A percentile compares a stretch with the other conserved stretches of the same genome.
phyloP scores from a whole-genome alignment of 2,797 vertebrate species.

The Propithecus deckenii region DNA sequence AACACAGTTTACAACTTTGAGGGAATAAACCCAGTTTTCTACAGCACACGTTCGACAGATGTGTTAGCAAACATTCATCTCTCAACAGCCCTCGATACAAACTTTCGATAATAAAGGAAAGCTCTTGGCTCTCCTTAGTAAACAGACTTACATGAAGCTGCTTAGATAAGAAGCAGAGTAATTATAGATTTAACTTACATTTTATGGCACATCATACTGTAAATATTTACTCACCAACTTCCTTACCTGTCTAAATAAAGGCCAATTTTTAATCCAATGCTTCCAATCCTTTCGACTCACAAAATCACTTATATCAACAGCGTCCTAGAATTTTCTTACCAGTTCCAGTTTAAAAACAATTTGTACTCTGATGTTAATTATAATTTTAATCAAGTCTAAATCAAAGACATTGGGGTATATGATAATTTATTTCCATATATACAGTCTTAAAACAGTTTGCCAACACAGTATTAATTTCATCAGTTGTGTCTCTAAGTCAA shows the following conservation, averaged over 20 bases:
- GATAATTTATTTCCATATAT: neutral
- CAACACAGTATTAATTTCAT: neutral
- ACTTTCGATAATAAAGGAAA: slow-evolving; percentile 9
- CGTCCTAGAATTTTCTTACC: neutral
- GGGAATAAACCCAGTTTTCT: neutral
- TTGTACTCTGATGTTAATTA: neutral
- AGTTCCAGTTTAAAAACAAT: slow-evolving; percentile 22
- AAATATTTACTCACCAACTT: slow-evolving; percentile 22
- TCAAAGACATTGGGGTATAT: neutral
- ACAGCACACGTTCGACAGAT: neutral
- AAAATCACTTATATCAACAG: neutral
- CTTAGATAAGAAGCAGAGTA: neutral
- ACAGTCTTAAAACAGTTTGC: neutral
- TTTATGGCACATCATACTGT: neutral
- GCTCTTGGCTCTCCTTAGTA: neutral
- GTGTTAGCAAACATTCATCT: neutral
- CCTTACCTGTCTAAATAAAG: neutral
- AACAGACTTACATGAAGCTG: neutral
- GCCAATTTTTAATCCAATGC: neutral
- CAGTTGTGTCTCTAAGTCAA: neutral
- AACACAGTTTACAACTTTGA: neutral
- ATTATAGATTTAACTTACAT: neutral
- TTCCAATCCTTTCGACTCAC: neutral
- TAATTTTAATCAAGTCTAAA: slow-evolving; percentile 36
- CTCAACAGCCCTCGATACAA: neutral